phyloP scores from a whole-genome alignment of 1,140 invertebrate genomes.

The Neelides sp. region DNA sequence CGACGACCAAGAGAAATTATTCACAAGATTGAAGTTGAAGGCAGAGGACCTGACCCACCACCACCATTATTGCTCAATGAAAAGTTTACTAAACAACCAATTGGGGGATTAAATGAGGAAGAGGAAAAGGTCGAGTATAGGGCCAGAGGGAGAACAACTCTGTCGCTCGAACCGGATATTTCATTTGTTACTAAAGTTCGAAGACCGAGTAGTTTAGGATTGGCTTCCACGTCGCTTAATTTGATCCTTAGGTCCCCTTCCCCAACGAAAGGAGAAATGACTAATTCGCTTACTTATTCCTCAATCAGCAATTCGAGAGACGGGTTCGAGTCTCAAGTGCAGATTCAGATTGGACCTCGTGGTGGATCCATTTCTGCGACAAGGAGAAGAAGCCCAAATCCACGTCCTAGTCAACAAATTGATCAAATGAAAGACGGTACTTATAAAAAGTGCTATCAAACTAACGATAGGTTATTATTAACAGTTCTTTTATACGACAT shows the following conservation, averaged over 20 bases:
- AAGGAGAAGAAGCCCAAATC: conserved; percentile 8
- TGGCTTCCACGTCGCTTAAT: conserved; percentile 15
- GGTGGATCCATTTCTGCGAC: conserved; percentile 15
- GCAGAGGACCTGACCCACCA: too few relatives aligned
- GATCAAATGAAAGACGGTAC: background rate
- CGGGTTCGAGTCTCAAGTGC: conserved; percentile 22
- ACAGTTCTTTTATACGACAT: background rate
- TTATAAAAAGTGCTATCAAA: too few relatives aligned
- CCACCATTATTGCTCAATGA: too few relatives aligned
- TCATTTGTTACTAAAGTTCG: conserved; percentile 11
- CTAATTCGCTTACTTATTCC: conserved; percentile 24
- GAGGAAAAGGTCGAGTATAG: too few relatives aligned
- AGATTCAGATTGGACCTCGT: conserved; percentile 22
- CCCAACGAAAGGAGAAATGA: background rate
- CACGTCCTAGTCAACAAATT: conserved; percentile 9
- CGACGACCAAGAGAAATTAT: conserved; percentile 18
- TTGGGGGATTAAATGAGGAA: too few relatives aligned
- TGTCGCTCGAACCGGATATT: conserved; percentile 15
- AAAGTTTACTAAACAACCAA: too few relatives aligned
- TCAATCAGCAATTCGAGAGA: conserved; percentile 22
- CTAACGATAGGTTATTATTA: background rate
- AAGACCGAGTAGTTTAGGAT: background rate
- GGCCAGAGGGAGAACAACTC: conserved; percentile 1
- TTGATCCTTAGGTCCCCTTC: conserved; percentile 16
- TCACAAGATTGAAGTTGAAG: conserved; percentile 22